These are phyloP conservation scores for Hyperoplus lanceolatus DNA, from an alignment of 2,797 vertebrate species.

Conservation along the genomic window DNA sequence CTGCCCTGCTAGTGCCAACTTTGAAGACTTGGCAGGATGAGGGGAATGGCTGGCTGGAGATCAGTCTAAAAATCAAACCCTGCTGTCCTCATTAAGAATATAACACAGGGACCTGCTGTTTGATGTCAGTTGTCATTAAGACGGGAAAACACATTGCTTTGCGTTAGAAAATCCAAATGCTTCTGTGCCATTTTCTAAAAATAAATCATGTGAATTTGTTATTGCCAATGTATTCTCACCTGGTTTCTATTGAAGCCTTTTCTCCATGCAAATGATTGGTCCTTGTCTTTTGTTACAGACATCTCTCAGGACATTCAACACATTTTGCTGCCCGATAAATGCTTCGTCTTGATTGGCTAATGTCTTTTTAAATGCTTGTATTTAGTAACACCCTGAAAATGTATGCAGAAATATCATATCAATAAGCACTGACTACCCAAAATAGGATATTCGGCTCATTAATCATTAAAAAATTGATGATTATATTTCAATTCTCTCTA, in stretches of 20 bases:
- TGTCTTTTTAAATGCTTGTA: not conserved
- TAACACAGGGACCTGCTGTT: constrained; percentile 67
- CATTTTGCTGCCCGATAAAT: constrained; percentile 11
- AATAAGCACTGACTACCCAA: no score
- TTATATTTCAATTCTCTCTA: not conserved
- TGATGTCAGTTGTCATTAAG: constrained; percentile 72
- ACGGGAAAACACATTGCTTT: constrained; percentile 48
- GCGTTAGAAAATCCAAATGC: constrained; percentile 26
- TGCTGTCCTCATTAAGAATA: constrained; percentile 72
- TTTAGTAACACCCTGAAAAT: not conserved
- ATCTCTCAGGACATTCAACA: not conserved
- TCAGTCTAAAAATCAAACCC: constrained; percentile 63
- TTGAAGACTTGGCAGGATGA: constrained; percentile 62
- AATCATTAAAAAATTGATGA: no score
- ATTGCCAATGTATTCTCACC: constrained; percentile 12
- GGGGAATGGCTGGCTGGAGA: constrained; percentile 61
- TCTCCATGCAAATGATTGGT: constrained; percentile 18
- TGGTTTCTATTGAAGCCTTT: constrained; percentile 19
- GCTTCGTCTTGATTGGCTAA: not conserved
- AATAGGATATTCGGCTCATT: no score
- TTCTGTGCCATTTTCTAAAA: constrained; percentile 48
- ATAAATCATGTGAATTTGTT: constrained; percentile 33
- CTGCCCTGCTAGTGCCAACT: constrained; percentile 65
- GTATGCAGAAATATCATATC: not conserved
- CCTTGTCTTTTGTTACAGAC: not conserved